These are phyloP conservation scores for Megaceryle torquata DNA, from an alignment of 2,113 vertebrate species.

Conservation along the genomic window DNA sequence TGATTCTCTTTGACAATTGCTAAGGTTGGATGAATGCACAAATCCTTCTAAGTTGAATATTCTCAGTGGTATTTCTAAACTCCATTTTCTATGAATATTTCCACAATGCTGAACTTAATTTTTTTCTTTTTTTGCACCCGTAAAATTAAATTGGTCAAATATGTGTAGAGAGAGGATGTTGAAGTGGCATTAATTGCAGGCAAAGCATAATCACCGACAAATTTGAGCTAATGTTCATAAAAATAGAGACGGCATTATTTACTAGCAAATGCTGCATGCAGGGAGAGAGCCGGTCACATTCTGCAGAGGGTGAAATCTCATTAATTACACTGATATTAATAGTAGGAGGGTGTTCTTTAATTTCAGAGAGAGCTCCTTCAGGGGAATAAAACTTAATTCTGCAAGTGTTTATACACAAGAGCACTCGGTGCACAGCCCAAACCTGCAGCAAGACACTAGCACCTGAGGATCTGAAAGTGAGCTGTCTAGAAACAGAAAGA, in stretches of 20 bases:
- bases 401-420: not conserved
- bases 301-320: not conserved
- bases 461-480: not conserved
- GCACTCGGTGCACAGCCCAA: not conserved
- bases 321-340: not conserved
- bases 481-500: not conserved
- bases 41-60: not conserved
- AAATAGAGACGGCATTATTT: not conserved
- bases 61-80: not conserved
- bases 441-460: not conserved
- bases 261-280: not conserved
- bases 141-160: not conserved
- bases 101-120: not conserved
- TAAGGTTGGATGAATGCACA: not conserved
- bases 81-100: not conserved
- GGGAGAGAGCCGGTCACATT: not conserved
- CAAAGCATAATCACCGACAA: not conserved
- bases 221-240: not conserved
- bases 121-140: accelerated
- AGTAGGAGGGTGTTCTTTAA: not conserved
- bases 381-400: not conserved
- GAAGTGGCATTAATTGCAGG: not conserved
- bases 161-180: not conserved
- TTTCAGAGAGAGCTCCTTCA: not conserved
- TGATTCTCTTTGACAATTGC: conserved; percentile 22